phyloP scores from a whole-genome alignment of 2,888 invertebrate genomes.

The Sphecodes monilicornis region DNA sequence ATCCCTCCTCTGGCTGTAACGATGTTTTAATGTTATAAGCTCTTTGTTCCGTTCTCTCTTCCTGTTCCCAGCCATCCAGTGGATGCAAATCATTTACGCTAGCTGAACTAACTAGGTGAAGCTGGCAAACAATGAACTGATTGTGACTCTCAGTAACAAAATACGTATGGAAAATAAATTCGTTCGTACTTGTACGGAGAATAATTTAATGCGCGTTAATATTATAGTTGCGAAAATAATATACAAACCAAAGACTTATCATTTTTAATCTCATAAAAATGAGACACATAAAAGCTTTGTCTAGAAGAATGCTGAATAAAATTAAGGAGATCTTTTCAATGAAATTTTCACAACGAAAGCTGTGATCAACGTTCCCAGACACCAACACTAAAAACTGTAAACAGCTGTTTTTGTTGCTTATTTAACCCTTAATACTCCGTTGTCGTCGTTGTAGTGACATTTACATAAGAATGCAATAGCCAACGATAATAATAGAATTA shows the following conservation, averaged over 20 bases:
- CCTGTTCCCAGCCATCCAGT: conserved; percentile 35
- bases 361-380: neutral
- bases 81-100: conserved; percentile 50
- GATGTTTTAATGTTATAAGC: conserved; percentile 56
- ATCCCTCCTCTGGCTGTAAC: conserved; percentile 33
- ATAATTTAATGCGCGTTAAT: neutral
- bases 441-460: too few relatives aligned
- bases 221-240: neutral
- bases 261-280: neutral
- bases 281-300: neutral
- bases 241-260: neutral
- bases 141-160: conserved; percentile 26
- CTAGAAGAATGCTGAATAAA: neutral
- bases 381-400: too few relatives aligned
- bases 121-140: conserved; percentile 28
- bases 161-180: neutral
- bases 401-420: too few relatives aligned
- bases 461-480: too few relatives aligned
- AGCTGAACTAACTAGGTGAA: conserved; percentile 32
- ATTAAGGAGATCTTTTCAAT: neutral
- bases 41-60: conserved; percentile 43
- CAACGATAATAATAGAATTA: neutral
- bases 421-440: too few relatives aligned
- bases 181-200: neutral
- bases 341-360: neutral